Evolutionary conservation across 2,888 invertebrate genomes (phyloP), one percentile per base, ranked within the genome.

Genomic region (Aporophyla nigra): DNA sequence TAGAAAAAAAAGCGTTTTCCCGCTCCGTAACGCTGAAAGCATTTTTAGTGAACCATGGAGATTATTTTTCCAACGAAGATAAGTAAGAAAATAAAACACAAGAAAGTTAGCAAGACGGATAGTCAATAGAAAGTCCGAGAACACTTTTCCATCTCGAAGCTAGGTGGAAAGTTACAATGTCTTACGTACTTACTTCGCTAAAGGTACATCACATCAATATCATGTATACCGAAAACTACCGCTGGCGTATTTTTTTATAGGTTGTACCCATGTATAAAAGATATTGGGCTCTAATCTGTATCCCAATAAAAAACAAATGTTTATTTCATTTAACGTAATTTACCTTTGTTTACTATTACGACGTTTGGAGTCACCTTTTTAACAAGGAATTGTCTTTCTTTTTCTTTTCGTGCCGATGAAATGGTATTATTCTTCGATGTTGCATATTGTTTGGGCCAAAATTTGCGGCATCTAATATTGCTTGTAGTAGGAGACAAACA

Each of bases 91-190:
- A 87, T 82, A 86, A 88, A 87, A 87, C 69, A 83, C 71, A 85
- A 82, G 84, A 86, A 86, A 85, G 83, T 78, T 78, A 75, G 69
- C 56, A 71, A 80, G 78, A 84, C 80, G 78, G 82, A 80, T 78
- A 86, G 80, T 71, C 83, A 74, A 81, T 86, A 90, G 89, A 89
- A 89, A 88, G 89, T 81, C 80, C 76, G 79, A 84, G 87, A 83
- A 67, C 83, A 83, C 80, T 87, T 89, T 90, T 88, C 87, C 87
- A 89, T 86, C 87, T 83, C 71, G 78, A 66, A 53, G 56, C 79
- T 73, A 58, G 54, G 66, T 79, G 83, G 86, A 87, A 88, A 89
- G 87, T 85, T 82, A 76, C 67, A 68, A 61, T 72, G 72, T 63
- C 56, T 63, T 54, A 79, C 49, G 66, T 67, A 69, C 40, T 54